Base-by-base conservation (phyloP, 2,888 invertebrate species). In the Diplolepis rosae region DNA sequence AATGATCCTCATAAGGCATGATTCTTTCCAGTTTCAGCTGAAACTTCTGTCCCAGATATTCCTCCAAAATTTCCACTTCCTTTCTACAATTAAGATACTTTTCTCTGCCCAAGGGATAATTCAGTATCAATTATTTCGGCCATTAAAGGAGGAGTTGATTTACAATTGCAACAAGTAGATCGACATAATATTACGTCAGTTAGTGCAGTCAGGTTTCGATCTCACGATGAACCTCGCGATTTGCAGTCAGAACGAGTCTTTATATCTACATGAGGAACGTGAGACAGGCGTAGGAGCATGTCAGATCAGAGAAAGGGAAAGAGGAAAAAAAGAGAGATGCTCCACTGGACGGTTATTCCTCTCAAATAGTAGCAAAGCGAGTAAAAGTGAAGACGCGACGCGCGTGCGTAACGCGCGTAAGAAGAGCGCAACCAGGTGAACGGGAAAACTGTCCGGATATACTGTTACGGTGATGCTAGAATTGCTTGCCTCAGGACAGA, bases 401-500 rank as follows among this genome's bases (percentile, higher is more conserved):
- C 66, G 72, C 71, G 72, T 71, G 70, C 73, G 70, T 70, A 71
- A 73, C 69, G 75, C 75, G 72, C 72, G 70, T 71, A 54, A 70
- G 72, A 61, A 61, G 61, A 61, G 61, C 15, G 50, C 48, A 15
- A 48, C 66, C 35, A 35, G 50, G 71, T 75, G 72, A 72, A 66
- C 71, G 72, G 71, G 71, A 69, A 71, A 69, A 72, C 35, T 42
- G 52, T 66, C 72, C 75, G 75, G 70, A 70, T 68, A 71, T 73
- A 66, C 69, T 69, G 69, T 32, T 66, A 69, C 56, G 66, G 51
- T 15, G 35, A 67, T 42, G 56, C 22, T 61, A 39, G 35, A 39
- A n/a, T 61, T n/a, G n/a, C n/a, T 24, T 70, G 79, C 81, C 79
- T 74, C 74, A 75, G 81, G 80, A 80, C 81, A 80, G 81, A 81